These are phyloP conservation scores for Blastobasis adustella DNA, from an alignment of 2,888 invertebrate species.

Conservation along the genomic window DNA sequence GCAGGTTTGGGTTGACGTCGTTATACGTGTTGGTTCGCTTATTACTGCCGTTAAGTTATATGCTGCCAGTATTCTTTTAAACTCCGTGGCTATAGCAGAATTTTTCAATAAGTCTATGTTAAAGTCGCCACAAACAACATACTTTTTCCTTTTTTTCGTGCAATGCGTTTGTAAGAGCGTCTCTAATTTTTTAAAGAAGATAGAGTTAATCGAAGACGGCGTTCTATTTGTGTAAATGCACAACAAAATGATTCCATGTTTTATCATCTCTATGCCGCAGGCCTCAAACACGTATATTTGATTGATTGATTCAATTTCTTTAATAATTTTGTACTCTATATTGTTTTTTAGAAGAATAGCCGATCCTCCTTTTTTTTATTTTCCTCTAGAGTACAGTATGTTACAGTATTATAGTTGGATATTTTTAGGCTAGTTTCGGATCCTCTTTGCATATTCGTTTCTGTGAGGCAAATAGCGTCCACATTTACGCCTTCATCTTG, in stretches of 20 bases:
- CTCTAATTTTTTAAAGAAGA: slow-evolving; percentile 1
- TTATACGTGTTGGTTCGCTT: not conserved
- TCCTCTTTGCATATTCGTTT: not conserved
- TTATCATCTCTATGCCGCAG: not conserved
- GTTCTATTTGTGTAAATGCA: slow-evolving; percentile 3
- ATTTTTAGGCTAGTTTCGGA: not conserved
- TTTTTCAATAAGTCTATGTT: not conserved
- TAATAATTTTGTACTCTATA: too few relatives aligned
- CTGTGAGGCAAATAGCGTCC: not conserved
- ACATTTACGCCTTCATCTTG: not conserved
- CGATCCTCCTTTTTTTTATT: not conserved
- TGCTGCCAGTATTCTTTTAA: not conserved
- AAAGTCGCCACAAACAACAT: not conserved
- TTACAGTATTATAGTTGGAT: not conserved
- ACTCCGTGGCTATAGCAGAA: not conserved
- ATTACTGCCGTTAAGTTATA: not conserved
- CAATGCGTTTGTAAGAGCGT: not conserved
- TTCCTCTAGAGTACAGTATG: not conserved
- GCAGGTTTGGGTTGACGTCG: not conserved
- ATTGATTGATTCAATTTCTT: slow-evolving; percentile 2
- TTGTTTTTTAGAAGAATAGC: too few relatives aligned
- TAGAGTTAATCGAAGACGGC: not conserved
- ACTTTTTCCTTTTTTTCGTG: not conserved
- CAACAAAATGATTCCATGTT: not conserved
- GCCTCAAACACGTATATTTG: slow-evolving; percentile 4